Base-by-base conservation (phyloP, 1,140 invertebrate species). In the Drosophila navojoa region DNA sequence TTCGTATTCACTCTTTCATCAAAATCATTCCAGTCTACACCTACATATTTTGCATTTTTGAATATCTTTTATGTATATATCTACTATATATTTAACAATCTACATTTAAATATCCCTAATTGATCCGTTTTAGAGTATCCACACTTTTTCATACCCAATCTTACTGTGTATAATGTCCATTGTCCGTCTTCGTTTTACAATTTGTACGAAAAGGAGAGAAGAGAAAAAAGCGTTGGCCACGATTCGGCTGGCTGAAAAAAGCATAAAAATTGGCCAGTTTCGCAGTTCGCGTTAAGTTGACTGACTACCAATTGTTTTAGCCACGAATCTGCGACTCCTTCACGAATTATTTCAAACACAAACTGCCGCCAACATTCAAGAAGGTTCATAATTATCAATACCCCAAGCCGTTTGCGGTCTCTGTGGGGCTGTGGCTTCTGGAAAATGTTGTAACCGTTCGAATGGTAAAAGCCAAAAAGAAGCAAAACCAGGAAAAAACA, bases 231-330 rank as follows among this genome's bases (percentile, higher is more conserved):
- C 57, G 69, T 52, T 81, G 71, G 63, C 82, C 81, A 86, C 81
- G 81, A 86, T 62, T 82, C 63, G 35, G 60, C 77, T 62, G 53
- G 64, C 54, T 66, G 68, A 72, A 76, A 72, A 76, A 80, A 61
- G 32, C 55, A 67, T 62, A 61, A 86, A 86, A 86, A 87, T 86
- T 86, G 82, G 82, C 81, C 71, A 87, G 81, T 81, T 86, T 86
- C 79, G 81, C 68, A 87, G 81, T 67, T 76, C 81, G 81, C 82
- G 81, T 81, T 86, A 86, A 87, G 71, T 86, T 86, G 78, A 86
- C 82, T 86, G 81, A 86, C 81, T 86, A 86, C 78, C 82, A 86
- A 87, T 86, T 86, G 81, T 87, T 86, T 82, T 78, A 69, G 75
- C 82, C 78, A 86, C 81, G 81, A 85, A 77, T 47, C 81, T 57